Percentiles rank a stretch among this genome's conserved stretches.
These are phyloP conservation scores for Cryptoblepharus egeriae DNA, from an alignment of 2,797 vertebrate genomes.

Conservation along the genomic window DNA sequence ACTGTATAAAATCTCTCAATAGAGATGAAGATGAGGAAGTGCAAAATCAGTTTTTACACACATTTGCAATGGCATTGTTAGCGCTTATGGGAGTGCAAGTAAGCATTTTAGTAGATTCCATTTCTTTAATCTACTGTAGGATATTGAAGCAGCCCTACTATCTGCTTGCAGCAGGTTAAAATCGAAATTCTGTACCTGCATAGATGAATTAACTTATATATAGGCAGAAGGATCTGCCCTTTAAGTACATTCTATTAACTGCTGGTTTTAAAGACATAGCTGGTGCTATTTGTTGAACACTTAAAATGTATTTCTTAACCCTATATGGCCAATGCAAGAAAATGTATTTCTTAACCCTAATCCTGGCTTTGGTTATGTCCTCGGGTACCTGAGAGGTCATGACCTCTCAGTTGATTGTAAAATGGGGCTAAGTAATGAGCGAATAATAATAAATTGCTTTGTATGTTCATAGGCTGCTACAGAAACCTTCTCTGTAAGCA, in stretches of 20 bases:
- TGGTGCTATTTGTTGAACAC: not conserved
- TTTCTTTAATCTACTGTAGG: not conserved
- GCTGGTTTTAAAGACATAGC: not conserved
- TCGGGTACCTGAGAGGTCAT: not conserved
- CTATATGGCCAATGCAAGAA: not conserved
- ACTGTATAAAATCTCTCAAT: not conserved
- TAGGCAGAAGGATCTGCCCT: not conserved
- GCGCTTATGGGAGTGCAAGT: not conserved
- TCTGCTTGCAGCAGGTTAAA: not conserved
- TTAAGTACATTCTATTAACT: not conserved
- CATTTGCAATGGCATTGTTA: not conserved
- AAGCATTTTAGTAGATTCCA: not conserved
- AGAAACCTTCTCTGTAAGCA: not conserved
- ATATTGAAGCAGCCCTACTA: not conserved
- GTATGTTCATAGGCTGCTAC: not conserved
- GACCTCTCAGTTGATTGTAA: not conserved
- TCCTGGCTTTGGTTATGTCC: not conserved
- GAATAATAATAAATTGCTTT: not conserved
- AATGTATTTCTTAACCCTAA: slow-evolving; percentile 7
- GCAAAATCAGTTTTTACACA: not conserved
- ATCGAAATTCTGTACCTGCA: not conserved
- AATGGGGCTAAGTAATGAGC: not conserved
- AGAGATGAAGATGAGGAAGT: not conserved
- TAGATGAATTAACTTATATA: not conserved
- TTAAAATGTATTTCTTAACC: slow-evolving; percentile 21